Conservation (phyloP, 2,797 vertebrate species). For the Chaunax sp. region DNA sequence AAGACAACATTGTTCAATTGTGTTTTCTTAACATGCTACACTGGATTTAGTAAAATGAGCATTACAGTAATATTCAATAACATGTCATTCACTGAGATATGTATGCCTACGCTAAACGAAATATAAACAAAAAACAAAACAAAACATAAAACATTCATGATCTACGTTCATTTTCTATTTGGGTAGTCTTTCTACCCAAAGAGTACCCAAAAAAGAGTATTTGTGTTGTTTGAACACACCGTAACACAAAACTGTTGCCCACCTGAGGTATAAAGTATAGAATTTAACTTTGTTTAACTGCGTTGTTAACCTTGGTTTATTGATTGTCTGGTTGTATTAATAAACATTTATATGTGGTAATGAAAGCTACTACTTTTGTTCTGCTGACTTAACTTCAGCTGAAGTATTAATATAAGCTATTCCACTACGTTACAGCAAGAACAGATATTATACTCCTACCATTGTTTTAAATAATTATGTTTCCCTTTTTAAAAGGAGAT, state of each 20-base stretch:
- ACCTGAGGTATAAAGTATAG: neutral
- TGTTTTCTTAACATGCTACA: no score
- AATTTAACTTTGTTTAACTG: no score
- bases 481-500: neutral
- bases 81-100: no score
- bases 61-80: no score
- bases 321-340: neutral
- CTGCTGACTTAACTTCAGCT: neutral
- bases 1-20: no score
- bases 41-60: neutral
- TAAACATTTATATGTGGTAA: neutral
- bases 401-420: neutral
- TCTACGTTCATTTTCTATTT: no score
- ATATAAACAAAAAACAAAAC: no score
- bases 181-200: no score
- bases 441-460: neutral
- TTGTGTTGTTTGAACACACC: no score
- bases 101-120: no score
- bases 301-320: neutral
- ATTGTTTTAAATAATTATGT: slow-evolving; percentile 10
- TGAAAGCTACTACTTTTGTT: neutral
- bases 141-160: no score
- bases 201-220: no score
- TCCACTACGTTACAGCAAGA: neutral
- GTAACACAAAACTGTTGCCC: neutral